These are phyloP conservation scores for Rhabdomys dilectus DNA, from an alignment of 2,113 vertebrate species.

Conservation along the genomic window DNA sequence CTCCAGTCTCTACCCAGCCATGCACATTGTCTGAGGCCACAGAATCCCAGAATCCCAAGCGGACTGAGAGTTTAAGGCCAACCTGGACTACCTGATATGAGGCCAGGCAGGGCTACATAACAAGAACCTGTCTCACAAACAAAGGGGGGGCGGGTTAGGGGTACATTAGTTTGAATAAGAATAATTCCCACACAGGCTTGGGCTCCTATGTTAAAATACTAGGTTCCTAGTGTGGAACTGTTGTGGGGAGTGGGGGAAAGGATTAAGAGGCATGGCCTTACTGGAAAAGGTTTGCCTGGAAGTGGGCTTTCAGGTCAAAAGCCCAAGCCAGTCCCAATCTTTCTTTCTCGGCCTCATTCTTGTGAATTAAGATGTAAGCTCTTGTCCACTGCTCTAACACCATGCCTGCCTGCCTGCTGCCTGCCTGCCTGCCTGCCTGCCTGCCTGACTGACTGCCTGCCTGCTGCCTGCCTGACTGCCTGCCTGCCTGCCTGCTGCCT, in stretches of 20 bases:
- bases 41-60: neutral
- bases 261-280: neutral
- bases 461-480: no score
- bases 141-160: neutral
- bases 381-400: neutral
- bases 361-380: neutral
- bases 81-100: neutral
- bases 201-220: neutral
- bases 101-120: neutral
- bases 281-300: neutral
- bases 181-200: neutral
- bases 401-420: neutral
- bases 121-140: neutral
- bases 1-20: neutral
- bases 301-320: neutral
- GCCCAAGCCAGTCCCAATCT: neutral
- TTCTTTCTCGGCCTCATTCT: neutral
- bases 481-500: neutral
- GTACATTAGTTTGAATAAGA: neutral
- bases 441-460: neutral
- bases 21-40: neutral
- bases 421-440: no score
- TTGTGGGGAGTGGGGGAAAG: neutral
- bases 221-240: neutral
- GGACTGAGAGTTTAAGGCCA: neutral